These are phyloP conservation scores for Platyscapa corneri DNA, from an alignment of 1,140 invertebrate genomes.

Conservation along the genomic window DNA sequence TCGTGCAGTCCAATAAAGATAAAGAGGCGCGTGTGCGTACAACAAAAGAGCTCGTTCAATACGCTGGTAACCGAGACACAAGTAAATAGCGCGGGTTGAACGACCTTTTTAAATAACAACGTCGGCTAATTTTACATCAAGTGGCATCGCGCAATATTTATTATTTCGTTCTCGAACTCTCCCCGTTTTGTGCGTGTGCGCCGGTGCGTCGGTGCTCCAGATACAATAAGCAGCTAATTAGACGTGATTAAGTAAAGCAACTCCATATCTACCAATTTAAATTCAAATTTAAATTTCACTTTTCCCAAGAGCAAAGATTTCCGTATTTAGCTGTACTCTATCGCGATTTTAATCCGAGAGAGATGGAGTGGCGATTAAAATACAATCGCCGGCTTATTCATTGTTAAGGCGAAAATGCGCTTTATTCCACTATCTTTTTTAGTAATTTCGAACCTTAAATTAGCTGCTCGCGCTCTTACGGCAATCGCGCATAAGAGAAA, in stretches of 20 bases:
- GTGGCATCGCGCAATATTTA: neutral
- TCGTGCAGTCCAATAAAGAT: neutral
- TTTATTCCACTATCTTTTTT: constrained; percentile 1
- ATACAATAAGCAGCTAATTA: constrained; percentile 42
- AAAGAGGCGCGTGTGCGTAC: neutral
- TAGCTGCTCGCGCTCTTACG: neutral
- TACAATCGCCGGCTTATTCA: constrained; percentile 19
- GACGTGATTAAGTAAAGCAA: constrained; percentile 37
- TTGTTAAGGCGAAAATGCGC: neutral
- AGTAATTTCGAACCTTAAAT: neutral
- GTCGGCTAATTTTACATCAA: neutral
- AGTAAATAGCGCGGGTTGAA: constrained; percentile 37
- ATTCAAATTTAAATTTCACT: constrained; percentile 50
- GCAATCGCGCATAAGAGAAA: neutral
- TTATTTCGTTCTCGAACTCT: constrained; percentile 36
- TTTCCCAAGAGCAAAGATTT: constrained; percentile 35
- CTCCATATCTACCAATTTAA: constrained; percentile 26
- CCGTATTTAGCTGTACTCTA: neutral
- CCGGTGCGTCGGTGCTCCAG: neutral
- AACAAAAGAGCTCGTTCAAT: neutral
- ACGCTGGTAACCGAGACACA: neutral
- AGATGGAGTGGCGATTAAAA: constrained; percentile 22
- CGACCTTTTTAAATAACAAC: constrained; percentile 28
- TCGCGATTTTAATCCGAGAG: constrained; percentile 32
- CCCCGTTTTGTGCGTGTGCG: neutral